Evolutionary conservation across 2,113 vertebrate genomes (phyloP).

Genomic region (Eulemur rufifrons): DNA sequence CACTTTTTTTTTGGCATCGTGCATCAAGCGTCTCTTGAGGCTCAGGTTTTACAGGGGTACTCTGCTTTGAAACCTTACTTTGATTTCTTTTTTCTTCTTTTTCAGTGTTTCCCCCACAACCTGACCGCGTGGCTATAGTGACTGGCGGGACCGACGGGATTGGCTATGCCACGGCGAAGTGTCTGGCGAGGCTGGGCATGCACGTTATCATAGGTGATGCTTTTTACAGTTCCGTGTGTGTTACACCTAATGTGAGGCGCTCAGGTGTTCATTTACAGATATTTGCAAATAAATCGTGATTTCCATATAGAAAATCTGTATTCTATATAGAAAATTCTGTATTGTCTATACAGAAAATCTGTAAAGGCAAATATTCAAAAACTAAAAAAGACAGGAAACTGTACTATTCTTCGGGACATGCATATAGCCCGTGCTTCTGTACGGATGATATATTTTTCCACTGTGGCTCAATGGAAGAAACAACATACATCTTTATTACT

Average conservation of each 20-base stretch:
- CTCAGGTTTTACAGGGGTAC: accelerated
- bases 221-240: accelerated
- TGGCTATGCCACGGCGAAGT: conserved; percentile 89
- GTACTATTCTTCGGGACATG: accelerated
- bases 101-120: conserved; percentile 88
- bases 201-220: conserved; percentile 92
- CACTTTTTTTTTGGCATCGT: accelerated
- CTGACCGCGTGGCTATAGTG: conserved; percentile 93
- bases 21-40: accelerated
- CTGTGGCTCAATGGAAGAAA: background rate
- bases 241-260: accelerated
- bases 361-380: accelerated
- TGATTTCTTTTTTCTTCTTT: conserved; percentile 53
- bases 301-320: background rate
- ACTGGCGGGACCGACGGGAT: conserved; percentile 94
- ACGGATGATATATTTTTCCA: accelerated
- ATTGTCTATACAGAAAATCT: too few relatives aligned
- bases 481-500: accelerated
- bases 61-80: background rate
- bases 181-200: conserved; percentile 92
- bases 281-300: background rate
- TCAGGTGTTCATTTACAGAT: accelerated
- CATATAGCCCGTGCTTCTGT: background rate
- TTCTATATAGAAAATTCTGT: too few relatives aligned
- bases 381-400: too few relatives aligned